Percentiles rank a stretch among this genome's conserved stretches.
These are phyloP conservation scores for Okapia johnstoni DNA, from an alignment of 2,113 vertebrate genomes.

Conservation along the genomic window DNA sequence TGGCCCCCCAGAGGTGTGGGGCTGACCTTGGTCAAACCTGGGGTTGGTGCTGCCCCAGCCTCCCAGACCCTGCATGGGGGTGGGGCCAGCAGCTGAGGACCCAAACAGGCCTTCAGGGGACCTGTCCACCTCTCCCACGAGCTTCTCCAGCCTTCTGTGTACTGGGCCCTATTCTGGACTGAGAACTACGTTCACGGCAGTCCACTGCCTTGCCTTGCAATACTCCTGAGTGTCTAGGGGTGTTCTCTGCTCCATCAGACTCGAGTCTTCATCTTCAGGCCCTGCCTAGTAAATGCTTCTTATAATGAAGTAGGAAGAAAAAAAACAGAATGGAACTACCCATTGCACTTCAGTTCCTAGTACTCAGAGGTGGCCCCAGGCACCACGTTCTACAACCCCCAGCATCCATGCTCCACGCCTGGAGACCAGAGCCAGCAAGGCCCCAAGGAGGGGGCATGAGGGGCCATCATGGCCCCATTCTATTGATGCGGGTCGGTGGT, in stretches of 20 bases:
- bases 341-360: not conserved
- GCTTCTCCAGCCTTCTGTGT: not conserved
- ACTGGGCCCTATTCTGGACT: not conserved
- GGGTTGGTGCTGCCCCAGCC: not conserved
- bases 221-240: not conserved
- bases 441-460: not conserved
- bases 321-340: not conserved
- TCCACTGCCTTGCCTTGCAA: not conserved
- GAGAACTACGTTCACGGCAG: not conserved
- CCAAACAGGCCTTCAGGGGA: not conserved
- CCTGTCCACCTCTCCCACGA: not conserved
- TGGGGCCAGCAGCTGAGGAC: not conserved
- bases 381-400: not conserved
- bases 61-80: not conserved
- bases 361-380: not conserved
- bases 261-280: not conserved
- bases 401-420: not conserved
- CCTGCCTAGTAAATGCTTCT: not conserved
- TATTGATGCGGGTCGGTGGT: not conserved
- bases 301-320: not conserved
- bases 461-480: accelerated
- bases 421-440: not conserved
- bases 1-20: not conserved
- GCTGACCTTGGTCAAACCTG: not conserved
- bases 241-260: not conserved